These are phyloP conservation scores for Haliaeetus leucogaster DNA, from an alignment of 2,113 vertebrate species.

Conservation along the genomic window DNA sequence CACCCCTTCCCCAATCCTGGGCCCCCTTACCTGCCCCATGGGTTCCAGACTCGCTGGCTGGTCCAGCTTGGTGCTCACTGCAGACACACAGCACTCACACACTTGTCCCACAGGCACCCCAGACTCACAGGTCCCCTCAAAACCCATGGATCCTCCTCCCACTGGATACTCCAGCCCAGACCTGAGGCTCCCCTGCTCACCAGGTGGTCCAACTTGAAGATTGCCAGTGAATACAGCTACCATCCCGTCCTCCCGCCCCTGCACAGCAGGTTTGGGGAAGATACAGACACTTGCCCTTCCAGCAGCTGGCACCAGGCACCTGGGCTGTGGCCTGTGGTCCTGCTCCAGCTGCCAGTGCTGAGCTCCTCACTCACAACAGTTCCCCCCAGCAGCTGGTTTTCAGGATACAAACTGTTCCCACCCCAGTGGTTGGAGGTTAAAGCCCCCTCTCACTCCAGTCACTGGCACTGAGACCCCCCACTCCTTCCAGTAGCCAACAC, in stretches of 20 bases:
- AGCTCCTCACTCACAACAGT: neutral
- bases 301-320: neutral
- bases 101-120: neutral
- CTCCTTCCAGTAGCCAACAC: neutral
- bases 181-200: neutral
- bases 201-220: neutral
- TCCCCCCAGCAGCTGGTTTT: neutral
- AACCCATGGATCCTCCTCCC: neutral
- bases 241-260: too few relatives aligned
- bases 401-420: neutral
- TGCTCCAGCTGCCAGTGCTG: neutral
- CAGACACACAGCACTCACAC: neutral
- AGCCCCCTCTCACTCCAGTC: neutral
- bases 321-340: neutral
- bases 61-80: neutral
- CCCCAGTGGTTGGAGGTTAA: neutral
- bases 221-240: too few relatives aligned
- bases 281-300: neutral
- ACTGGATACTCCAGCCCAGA: fast-evolving
- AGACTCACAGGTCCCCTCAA: fast-evolving
- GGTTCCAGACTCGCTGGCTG: neutral
- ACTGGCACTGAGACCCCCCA: neutral
- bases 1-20: neutral
- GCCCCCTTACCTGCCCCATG: neutral
- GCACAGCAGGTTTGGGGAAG: neutral